phyloP scores from a whole-genome alignment of 2,797 vertebrate species.

The Melanogrammus aeglefinus region DNA sequence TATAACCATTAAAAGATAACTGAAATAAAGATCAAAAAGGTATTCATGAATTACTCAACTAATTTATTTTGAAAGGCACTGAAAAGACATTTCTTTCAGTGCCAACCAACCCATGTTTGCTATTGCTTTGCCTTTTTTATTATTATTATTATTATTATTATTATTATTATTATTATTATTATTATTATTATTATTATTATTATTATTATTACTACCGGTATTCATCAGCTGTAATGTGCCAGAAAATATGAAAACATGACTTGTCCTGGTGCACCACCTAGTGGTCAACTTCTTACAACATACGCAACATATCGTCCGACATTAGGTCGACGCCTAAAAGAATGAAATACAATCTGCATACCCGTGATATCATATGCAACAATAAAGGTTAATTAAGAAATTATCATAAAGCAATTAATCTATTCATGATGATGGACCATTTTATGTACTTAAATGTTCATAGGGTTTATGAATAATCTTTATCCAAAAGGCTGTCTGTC shows the following conservation, averaged over 20 bases:
- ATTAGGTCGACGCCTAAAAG: neutral
- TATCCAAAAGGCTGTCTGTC: neutral
- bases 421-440: neutral
- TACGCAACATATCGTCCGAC: neutral
- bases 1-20: neutral
- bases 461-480: neutral
- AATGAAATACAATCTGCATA: neutral
- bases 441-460: too few relatives aligned
- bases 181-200: too few relatives aligned
- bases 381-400: neutral
- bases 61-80: neutral
- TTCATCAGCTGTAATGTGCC: neutral
- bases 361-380: too few relatives aligned
- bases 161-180: too few relatives aligned
- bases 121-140: neutral
- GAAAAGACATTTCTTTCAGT: too few relatives aligned
- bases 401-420: neutral
- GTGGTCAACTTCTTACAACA: neutral
- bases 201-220: too few relatives aligned
- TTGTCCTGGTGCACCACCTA: neutral
- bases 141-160: too few relatives aligned
- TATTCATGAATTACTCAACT: neutral
- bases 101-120: neutral
- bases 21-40: neutral
- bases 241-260: neutral